Base-by-base conservation (phyloP, 2,797 vertebrate genomes). In the Alosa sapidissima region DNA sequence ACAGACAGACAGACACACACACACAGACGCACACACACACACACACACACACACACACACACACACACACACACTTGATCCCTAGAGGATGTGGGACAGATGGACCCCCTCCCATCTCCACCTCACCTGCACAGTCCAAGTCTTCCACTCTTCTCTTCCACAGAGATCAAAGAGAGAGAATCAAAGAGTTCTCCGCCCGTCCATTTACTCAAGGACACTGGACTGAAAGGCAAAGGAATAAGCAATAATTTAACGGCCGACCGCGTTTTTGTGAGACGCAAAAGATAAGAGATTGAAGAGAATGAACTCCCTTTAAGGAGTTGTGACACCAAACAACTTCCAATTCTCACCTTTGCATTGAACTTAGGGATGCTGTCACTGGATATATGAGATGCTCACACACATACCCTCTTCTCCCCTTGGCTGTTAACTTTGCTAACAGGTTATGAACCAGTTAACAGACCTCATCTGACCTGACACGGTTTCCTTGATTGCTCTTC, bases 251-350 rank as follows among this genome's bases (percentile, higher is more conserved):
- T 68, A 68, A 68, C 24, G 62, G 24, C 28, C 62, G 24, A 68
- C 62, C 24, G 1, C 8, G 24, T 68, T 68, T 5, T 33, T 68
- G 21, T 62, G 14, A 55, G 14, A 55, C 52, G 11, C 10, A 8
- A 6, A 58, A 6, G 55, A 21, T 0, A 55, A 19, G 54, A 55
- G 55, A 58, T n/a, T 58, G 62, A 68, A 24, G 3, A 33, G 62
- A 68, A 68, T 68, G 28, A 28, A 68, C n/a, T 52, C 62, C 62
- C 62, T 68, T 68, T 68, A 68, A 68, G 62, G 62, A 68, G 62
- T 33, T 68, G 62, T 68, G n/a, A 62, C 21, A 28, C 60, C 21
- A 68, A 68, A 33, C 62, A 68, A 28, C 62, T 68, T 68, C 62
- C 62, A 33, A 68, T 68, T 68, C 8, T 68, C 24, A 68, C n/a